Base-by-base conservation (phyloP, 2,797 vertebrate species). In the Mallotus villosus region DNA sequence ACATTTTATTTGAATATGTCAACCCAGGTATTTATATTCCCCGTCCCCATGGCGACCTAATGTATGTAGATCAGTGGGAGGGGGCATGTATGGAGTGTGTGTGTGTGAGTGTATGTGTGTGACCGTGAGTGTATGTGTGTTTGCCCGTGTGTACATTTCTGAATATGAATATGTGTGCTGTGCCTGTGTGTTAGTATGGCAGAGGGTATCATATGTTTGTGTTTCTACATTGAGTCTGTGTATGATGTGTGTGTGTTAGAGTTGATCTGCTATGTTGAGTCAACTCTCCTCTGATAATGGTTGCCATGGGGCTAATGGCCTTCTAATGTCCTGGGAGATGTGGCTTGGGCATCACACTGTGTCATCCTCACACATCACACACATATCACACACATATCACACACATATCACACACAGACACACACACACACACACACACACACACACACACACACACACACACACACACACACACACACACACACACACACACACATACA, bases 271-370 rank as follows among this genome's bases (percentile, higher is more conserved):
- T 17, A 22, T 17, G 61, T 21, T 14, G 58, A 70, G 67, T 53
- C 74, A n/a, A 27, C 64, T 68, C 77, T 1, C 6, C 58, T 78
- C 27, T 72, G 60, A 76, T 75, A 37, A 57, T 64, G 32, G 81
- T 79, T 75, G 72, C 84, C 76, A 24, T 7, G 34, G 41, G 75
- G 68, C 55, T 69, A 76, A 80, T 65, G 67, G 58, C 69, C 81
- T 72, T 78, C 67, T 72, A 79, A 85, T 71, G 72, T 81, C 75
- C 69, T 67, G 14, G 0, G 71, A 82, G 75, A 80, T 75, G 58
- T 71, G 65, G 71, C 59, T 77, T 84, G 78, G 82, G 75, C 63
- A 85, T 89, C 85, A 86, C 72, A 62, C 51, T 63, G 41, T 78
- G 81, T 84, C 77, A 82, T 68, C 25, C 77, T 73, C 73, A 53